Base-by-base conservation (phyloP, 2,113 vertebrate species). In the Gambusia affinis region DNA sequence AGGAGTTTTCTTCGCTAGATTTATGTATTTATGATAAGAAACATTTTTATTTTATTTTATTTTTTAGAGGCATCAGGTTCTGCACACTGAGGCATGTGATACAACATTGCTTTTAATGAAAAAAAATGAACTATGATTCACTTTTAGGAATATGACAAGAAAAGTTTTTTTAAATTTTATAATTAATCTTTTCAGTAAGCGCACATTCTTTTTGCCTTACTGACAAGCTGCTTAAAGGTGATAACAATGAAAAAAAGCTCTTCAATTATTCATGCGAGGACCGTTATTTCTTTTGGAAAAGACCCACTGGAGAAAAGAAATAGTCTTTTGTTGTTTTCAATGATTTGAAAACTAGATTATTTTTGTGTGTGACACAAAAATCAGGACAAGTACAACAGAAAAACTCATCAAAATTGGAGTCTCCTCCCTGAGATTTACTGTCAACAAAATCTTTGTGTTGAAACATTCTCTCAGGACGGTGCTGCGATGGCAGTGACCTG, bases 241-340 rank as follows among this genome's bases (percentile, higher is more conserved):
- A 88, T 88, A 87, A 86, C 51, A 68, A 76, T 78, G 39, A 76
- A 75, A 17, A 47, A 73, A 35, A 12, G 8, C 31, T 60, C 11
- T 71, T 77, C 61, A 86, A 90, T 90, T 88, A 88, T 90, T 90
- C 83, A 87, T 87, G 77, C 31, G 35, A 76, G 70, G 81, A 82
- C 83, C 11, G n/a, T 78, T 88, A 88, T 86, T 63, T 67, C 31
- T 68, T 33, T 73, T 39, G 68, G 78, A n/a, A 75, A 84, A 84
- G 76, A 86, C 71, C 78, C 84, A 82, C 31, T 81, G 75, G 72
- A 80, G 79, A 87, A 72, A 33, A 86, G 51, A 79, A 82, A 66
- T 30, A 61, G 57, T 72, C 64, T 75, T n/a, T 19, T 73, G 30
- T 72, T 65, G 29, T 82, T 82, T 76, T 1, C 7, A 76, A 3